Conservation (phyloP, 2,113 vertebrate genomes). For the Chauna torquata region DNA sequence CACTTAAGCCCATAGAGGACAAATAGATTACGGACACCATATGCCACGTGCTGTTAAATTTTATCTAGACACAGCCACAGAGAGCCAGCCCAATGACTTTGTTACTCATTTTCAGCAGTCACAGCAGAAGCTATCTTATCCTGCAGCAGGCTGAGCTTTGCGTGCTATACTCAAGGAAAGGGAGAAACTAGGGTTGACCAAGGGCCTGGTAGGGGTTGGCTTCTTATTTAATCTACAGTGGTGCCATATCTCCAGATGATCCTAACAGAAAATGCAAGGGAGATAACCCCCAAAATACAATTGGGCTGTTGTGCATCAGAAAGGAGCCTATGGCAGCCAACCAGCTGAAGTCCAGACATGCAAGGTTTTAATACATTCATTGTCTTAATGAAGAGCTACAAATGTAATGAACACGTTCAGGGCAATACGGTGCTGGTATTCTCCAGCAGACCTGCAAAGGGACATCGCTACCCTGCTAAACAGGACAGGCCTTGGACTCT, state of each 20-base stretch:
- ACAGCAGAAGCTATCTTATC: not conserved
- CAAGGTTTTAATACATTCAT: slow-evolving; percentile 10
- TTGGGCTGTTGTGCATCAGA: not conserved
- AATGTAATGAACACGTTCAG: not conserved
- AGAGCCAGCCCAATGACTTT: not conserved
- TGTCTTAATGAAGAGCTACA: slow-evolving; percentile 10
- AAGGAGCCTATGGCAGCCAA: not conserved
- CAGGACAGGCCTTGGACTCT: not conserved
- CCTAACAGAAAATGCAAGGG: not conserved
- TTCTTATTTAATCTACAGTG: not conserved
- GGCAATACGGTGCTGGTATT: not conserved
- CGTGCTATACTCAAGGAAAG: not conserved
- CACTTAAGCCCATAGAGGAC: not conserved
- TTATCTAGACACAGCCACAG: not conserved
- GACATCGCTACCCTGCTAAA: not conserved
- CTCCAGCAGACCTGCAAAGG: not conserved
- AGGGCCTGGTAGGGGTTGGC: not conserved
- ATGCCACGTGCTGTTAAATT: not conserved
- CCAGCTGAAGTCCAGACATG: not conserved
- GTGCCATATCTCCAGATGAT: not conserved
- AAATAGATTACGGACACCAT: not conserved
- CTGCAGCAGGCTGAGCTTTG: not conserved
- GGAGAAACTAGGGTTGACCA: not conserved
- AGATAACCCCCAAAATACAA: not conserved
- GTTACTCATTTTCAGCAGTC: not conserved